phyloP scores from a whole-genome alignment of 2,113 vertebrate genomes.

The Dasypus novemcinctus region DNA sequence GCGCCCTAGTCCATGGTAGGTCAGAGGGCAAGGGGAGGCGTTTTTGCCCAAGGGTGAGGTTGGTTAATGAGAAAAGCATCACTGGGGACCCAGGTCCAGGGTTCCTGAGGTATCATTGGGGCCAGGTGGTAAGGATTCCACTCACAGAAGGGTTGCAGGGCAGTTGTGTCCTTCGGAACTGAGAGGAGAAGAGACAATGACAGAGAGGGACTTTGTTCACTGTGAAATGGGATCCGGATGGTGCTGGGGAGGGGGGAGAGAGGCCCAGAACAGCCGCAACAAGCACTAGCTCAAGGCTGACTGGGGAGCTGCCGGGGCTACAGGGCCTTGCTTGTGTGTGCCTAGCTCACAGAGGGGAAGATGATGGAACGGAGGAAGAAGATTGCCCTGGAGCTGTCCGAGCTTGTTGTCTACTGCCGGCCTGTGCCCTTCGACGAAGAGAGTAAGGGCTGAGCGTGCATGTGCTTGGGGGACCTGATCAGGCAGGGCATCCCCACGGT shows the following conservation, averaged over 20 bases:
- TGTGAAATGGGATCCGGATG: neutral
- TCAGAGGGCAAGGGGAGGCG: neutral
- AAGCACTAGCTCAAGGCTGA: neutral
- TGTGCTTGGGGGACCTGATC: neutral
- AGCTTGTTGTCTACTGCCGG: constrained; percentile 97
- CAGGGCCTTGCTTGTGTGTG: neutral
- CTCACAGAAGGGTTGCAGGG: neutral
- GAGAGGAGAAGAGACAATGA: neutral
- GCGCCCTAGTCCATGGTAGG: neutral
- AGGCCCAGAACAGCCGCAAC: neutral
- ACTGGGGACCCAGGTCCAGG: neutral
- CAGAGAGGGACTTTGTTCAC: neutral
- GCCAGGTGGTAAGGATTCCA: neutral
- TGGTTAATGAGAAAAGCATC: neutral
- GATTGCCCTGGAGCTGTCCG: constrained; percentile 96
- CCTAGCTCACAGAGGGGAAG: constrained; percentile 96
- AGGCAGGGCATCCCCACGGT: neutral
- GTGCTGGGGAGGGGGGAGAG: neutral
- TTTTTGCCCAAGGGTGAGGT: neutral
- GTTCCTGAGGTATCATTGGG: neutral
- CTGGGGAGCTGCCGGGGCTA: neutral
- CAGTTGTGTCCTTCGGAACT: neutral
- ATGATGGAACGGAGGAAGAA: constrained; percentile 99
- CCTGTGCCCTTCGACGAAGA: constrained; percentile 99
- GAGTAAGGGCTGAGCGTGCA: constrained; percentile 86